Evolutionary conservation across 2,797 vertebrate genomes (phyloP), one percentile per base, ranked within the genome.

Genomic region (Neomorphus geoffroyi): DNA sequence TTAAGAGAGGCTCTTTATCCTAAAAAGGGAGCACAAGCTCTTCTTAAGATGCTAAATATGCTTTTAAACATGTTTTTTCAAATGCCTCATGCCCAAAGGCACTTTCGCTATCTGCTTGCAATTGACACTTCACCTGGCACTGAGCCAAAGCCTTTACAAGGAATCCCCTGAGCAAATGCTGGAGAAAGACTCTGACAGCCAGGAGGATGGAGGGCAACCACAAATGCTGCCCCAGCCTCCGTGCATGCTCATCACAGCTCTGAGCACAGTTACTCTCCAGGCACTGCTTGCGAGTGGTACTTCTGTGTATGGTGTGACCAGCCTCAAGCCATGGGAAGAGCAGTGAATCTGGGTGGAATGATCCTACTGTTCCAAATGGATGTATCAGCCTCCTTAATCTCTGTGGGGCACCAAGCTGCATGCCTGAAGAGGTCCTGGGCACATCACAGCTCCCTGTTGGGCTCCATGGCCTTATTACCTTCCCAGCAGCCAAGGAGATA

Each of bases 401-500:
- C 75, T n/a, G 23, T 0, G 1, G 26, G 9, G 5, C 26, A 66
- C 27, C 33, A 60, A 35, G 3, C 16, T 14, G 4, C 11, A 21
- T 0, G 1, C 13, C 16, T 3, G 1, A 51, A 39, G 32, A 41
- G 19, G 37, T 41, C 10, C 37, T 1, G 4, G 27, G 27, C 23
- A 57, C 37, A 53, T 19, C 19, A 53, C 9, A 39, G 48, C 22
- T 84, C 24, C 46, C 10, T 2, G 12, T 3, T 46, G 46, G 23
- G 18, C 19, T 18, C 18, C 10, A 8, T 11, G 23, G 33, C 17
- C 33, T 41, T 1, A 1, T 8, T 41, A 37, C n/a, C 41, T 66
- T 61, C 58, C 35, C 35, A 61, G 37, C 3, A 5, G 30, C 30
- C 56, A 57, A 48, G 56, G 15, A 71, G 61, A 50, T 2, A 4